Evolutionary conservation across 2,113 vertebrate species (phyloP).

Genomic region (Aspiorhynchus laticeps): DNA sequence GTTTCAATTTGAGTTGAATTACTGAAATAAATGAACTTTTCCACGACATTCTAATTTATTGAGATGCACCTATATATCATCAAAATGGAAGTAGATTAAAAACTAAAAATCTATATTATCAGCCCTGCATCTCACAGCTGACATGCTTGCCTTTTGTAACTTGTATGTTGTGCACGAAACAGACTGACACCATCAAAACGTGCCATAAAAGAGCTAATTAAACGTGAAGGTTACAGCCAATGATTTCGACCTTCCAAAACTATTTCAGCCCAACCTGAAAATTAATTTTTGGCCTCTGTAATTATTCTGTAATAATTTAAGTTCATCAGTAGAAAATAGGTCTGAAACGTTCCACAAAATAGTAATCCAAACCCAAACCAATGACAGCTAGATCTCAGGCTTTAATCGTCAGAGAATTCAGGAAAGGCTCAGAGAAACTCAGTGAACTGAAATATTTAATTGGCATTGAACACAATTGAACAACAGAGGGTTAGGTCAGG

Average conservation of each 20-base stretch:
- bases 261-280: neutral
- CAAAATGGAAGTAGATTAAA: too few relatives aligned
- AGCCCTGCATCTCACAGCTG: neutral
- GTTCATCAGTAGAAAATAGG: neutral
- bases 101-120: neutral
- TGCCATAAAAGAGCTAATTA: neutral
- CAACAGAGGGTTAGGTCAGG: conserved; percentile 25
- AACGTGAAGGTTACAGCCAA: neutral
- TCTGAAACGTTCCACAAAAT: neutral
- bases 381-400: neutral
- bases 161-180: too few relatives aligned
- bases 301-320: neutral
- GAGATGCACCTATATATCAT: too few relatives aligned
- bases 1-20: too few relatives aligned
- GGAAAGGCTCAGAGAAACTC: neutral
- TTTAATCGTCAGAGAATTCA: neutral
- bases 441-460: conserved; percentile 43
- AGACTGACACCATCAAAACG: neutral
- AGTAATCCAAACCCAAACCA: neutral
- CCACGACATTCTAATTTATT: too few relatives aligned
- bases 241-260: neutral
- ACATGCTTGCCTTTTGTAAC: neutral
- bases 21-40: too few relatives aligned
- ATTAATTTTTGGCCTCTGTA: neutral
- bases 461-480: conserved; percentile 33